Percentiles rank a stretch among this genome's conserved stretches.
Conservation (phyloP, 2,888 invertebrate genomes). For the Copidosoma aretas region DNA sequence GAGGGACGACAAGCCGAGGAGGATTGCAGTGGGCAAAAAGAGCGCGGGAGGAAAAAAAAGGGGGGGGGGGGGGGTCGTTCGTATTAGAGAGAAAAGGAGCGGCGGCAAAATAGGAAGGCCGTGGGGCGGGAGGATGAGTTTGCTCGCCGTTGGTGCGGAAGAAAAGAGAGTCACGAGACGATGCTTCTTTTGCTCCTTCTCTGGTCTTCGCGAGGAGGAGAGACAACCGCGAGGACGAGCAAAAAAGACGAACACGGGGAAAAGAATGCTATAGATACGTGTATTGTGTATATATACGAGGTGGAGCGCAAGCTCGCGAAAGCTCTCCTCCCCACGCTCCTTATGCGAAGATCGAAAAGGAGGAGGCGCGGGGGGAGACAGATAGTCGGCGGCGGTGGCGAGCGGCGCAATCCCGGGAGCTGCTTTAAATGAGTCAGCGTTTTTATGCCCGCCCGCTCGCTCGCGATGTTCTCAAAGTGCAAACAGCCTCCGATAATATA, state of each 20-base stretch:
- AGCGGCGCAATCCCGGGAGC: constrained; percentile 62
- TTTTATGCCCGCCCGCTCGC: constrained; percentile 57
- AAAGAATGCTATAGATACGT: neutral
- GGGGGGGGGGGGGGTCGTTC: constrained; percentile 7
- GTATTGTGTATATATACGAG: no score
- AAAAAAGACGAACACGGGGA: constrained; percentile 17
- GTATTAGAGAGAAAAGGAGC: neutral
- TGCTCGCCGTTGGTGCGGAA: constrained; percentile 51
- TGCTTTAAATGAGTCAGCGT: constrained; percentile 64
- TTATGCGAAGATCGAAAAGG: neutral
- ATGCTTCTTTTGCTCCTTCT: constrained; percentile 13
- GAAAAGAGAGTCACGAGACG: constrained; percentile 57
- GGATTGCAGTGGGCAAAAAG: constrained; percentile 18
- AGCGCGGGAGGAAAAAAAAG: constrained; percentile 4
- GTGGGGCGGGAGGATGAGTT: constrained; percentile 47
- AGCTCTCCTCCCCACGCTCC: neutral
- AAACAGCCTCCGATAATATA: constrained; percentile 62
- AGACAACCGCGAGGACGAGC: constrained; percentile 47
- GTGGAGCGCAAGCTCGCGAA: neutral
- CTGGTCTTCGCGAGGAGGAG: constrained; percentile 34
- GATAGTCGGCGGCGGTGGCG: constrained; percentile 42
- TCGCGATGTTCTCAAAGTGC: constrained; percentile 63
- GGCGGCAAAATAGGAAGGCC: constrained; percentile 14
- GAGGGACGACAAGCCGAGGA: constrained; percentile 20
- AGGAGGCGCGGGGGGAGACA: constrained; percentile 20